These are phyloP conservation scores for Amphipyra tragopoginis DNA, from an alignment of 2,888 invertebrate species.

Conservation along the genomic window DNA sequence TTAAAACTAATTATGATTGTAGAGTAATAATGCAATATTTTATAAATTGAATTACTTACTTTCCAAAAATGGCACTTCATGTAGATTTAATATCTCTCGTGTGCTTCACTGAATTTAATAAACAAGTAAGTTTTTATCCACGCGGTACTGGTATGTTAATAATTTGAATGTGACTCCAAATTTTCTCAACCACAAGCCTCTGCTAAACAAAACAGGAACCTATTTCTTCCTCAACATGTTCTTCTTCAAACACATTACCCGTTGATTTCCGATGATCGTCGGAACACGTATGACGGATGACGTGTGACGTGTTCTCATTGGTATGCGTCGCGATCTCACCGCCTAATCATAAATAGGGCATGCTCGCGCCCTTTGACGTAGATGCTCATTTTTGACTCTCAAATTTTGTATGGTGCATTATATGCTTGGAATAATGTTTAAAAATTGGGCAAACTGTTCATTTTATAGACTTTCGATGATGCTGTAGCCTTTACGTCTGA, in stretches of 20 bases:
- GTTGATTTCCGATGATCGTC: constrained; percentile 62
- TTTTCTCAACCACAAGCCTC: not conserved
- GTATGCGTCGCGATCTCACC: constrained; percentile 69
- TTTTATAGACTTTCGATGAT: not conserved
- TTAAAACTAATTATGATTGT: constrained; percentile 61
- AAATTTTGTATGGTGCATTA: constrained; percentile 39
- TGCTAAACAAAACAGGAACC: constrained; percentile 1
- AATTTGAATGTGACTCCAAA: not conserved
- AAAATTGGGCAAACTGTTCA: constrained; percentile 12
- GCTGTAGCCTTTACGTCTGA: not conserved
- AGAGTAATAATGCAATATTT: constrained; percentile 25
- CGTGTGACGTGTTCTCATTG: constrained; percentile 73
- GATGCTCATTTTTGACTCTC: constrained; percentile 47
- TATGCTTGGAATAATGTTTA: constrained; percentile 16
- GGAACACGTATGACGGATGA: constrained; percentile 69
- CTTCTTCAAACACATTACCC: constrained; percentile 56
- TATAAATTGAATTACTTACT: constrained; percentile 19
- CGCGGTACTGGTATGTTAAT: too few relatives aligned
- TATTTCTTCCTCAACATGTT: constrained; percentile 27
- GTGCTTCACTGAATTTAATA: not conserved
- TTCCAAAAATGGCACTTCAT: not conserved
- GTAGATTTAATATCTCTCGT: not conserved
- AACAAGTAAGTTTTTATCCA: too few relatives aligned
- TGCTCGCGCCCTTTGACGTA: constrained; percentile 58
- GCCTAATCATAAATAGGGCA: constrained; percentile 76